These are phyloP conservation scores for Chelonus insularis DNA, from an alignment of 1,140 invertebrate species.

Conservation along the genomic window DNA sequence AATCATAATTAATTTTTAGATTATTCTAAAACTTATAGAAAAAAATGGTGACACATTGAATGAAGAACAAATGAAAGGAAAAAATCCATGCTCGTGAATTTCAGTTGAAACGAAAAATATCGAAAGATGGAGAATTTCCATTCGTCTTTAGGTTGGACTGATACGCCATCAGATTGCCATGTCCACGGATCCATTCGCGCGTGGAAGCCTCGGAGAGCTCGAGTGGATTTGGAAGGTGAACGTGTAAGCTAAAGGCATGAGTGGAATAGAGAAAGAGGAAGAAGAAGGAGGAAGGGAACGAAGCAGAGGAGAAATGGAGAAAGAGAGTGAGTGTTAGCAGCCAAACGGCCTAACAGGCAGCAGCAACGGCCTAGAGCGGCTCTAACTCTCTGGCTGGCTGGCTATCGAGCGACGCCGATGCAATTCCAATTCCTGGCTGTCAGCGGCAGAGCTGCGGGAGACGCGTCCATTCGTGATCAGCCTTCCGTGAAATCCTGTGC, in stretches of 20 bases:
- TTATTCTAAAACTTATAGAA: too few species aligned
- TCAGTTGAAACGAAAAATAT: not conserved
- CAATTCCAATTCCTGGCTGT: conserved; percentile 63
- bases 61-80: not conserved
- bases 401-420: conserved; percentile 61
- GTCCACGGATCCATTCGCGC: conserved; percentile 10
- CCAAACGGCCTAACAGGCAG: conserved; percentile 30
- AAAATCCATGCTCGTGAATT: too few species aligned
- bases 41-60: too few species aligned
- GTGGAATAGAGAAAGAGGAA: not conserved
- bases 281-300: conserved; percentile 6
- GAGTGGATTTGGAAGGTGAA: conserved; percentile 12
- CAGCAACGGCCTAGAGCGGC: conserved; percentile 28
- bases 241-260: not conserved
- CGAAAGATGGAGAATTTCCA: conserved; percentile 37
- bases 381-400: conserved; percentile 46
- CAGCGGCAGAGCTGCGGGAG: conserved; percentile 60
- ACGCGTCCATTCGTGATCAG: conserved; percentile 59
- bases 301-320: not conserved
- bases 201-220: not conserved
- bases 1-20: too few species aligned
- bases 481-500: conserved; percentile 57
- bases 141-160: conserved; percentile 48
- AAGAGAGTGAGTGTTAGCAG: conserved; percentile 14
- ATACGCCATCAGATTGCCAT: conserved; percentile 17